Base-by-base conservation (phyloP, 2,888 invertebrate species). In the Diarsia mendica region DNA sequence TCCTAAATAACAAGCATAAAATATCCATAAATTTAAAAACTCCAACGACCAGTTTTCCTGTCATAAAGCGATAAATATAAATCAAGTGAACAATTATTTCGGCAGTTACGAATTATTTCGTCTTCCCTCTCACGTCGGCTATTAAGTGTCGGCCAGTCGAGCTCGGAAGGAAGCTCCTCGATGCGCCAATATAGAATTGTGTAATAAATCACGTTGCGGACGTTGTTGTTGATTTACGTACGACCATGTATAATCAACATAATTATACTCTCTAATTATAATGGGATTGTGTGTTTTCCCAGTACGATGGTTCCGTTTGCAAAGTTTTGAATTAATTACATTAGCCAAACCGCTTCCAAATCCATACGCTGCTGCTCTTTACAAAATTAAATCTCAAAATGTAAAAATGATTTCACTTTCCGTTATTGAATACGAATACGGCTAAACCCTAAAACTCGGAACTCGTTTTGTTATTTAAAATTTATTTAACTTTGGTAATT, bases 21-120 rank as follows among this genome's bases (percentile, higher is more conserved):
- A 91, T 90, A 90, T 84, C 89, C 88, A 91, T 92, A 92, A 92
- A 92, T 92, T 92, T 89, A 88, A 92, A 92, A 92, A 90, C 89
- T 89, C 90, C 89, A 90, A 90, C 90, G 89, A 86, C 89, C 87
- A 88, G 88, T 91, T 92, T 89, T 89, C 91, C 90, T 89, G 91
- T 91, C 90, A 89, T 92, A 90, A 91, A 93, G 80, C 91, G 89
- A 90, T 92, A 90, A 91, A 92, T 90, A 91, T 93, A 93, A 93
- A 93, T 93, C 92, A 93, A 89, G 75, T 77, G 87, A 89, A 89
- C 90, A 90, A 92, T 93, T 90, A 93, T 91, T 90, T 90, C 85
- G 89, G 88, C 89, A 88, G 90, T 89, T 88, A 86, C 87, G 89
- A 92, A 93, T 93, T 91, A 93, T 92, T 92, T 92, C 89, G 90